Base-by-base conservation (phyloP, 2,888 invertebrate genomes). In the Tenthredo amoena region DNA sequence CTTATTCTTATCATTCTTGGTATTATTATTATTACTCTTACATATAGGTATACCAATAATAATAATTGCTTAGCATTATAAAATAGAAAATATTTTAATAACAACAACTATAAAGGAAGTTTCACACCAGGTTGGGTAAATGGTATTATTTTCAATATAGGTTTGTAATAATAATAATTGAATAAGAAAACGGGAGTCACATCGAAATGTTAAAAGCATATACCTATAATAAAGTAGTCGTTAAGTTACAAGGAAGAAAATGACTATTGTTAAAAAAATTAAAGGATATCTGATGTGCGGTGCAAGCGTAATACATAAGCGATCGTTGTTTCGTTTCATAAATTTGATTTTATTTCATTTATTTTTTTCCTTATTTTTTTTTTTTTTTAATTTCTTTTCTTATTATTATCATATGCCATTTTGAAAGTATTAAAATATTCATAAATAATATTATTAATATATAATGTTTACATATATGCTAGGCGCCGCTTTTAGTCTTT, bases 361-460 rank as follows among this genome's bases (percentile, higher is more conserved):
- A 58, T 85, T 86, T 68, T 62, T 76, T 87, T 2, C 72, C 74
- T 84, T 72, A 79, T 86, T 83, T 58, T 83, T 31, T 85, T 79
- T 86, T 87, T 87, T 84, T 82, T 86, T 82, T 79, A 74, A 76
- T 72, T 62, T 84, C 86, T 88, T 88, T 79, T 87, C 87, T 86
- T 87, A 86, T 89, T 89, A 88, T 90, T 31, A 47, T 89, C 88
- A 89, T 89, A 89, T 89, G 88, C 88, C 88, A 88, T 89, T 88
- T 90, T 88, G 87, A 88, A 89, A 91, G 91, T 91, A 92, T 90
- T 93, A 90, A 92, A 92, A 91, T 91, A 91, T 90, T 90, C 92
- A 93, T 93, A 92, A 93, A 93, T 93, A 93, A 92, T 90, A 91
- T 90, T 90, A 90, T 89, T 91, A 89, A 89, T 89, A 83, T 81